These are phyloP conservation scores for Trachurus trachurus DNA, from an alignment of 2,797 vertebrate genomes.

Conservation along the genomic window DNA sequence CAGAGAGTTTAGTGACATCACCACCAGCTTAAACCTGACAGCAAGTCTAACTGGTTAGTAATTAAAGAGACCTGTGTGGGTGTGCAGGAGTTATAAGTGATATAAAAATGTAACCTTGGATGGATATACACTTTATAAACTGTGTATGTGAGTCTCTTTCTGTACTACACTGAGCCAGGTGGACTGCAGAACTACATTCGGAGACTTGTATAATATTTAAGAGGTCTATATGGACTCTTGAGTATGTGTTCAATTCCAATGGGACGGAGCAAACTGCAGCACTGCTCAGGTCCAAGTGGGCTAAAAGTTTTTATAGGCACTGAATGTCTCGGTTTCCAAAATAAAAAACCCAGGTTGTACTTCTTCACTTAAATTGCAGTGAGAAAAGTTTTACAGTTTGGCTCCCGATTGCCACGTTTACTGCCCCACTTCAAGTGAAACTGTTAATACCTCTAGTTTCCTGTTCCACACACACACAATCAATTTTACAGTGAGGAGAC, in stretches of 20 bases:
- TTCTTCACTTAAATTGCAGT: conserved; percentile 12
- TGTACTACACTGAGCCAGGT: background rate
- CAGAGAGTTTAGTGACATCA: background rate
- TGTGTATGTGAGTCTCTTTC: background rate
- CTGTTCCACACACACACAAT: conserved; percentile 18
- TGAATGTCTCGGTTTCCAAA: conserved; percentile 31
- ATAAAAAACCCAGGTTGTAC: background rate
- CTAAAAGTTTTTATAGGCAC: conserved; percentile 6
- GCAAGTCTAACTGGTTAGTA: background rate
- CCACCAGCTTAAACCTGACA: background rate
- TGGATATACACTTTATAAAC: background rate
- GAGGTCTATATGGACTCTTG: background rate
- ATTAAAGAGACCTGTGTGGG: background rate
- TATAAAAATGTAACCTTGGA: background rate
- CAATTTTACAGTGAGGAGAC: conserved; percentile 28
- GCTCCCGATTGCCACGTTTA: conserved; percentile 23
- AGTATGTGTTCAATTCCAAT: background rate
- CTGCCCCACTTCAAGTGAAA: conserved; percentile 32
- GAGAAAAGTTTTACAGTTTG: conserved; percentile 39
- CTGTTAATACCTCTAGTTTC: conserved; percentile 8
- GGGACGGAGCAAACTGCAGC: conserved; percentile 4
- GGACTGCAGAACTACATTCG: background rate
- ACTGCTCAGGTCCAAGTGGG: conserved; percentile 13
- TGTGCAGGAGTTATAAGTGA: background rate
- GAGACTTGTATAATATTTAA: background rate